A percentile compares a stretch with the other conserved stretches of the same genome.
Conservation (phyloP, 2,888 invertebrate species). For the Erebia aethiops region DNA sequence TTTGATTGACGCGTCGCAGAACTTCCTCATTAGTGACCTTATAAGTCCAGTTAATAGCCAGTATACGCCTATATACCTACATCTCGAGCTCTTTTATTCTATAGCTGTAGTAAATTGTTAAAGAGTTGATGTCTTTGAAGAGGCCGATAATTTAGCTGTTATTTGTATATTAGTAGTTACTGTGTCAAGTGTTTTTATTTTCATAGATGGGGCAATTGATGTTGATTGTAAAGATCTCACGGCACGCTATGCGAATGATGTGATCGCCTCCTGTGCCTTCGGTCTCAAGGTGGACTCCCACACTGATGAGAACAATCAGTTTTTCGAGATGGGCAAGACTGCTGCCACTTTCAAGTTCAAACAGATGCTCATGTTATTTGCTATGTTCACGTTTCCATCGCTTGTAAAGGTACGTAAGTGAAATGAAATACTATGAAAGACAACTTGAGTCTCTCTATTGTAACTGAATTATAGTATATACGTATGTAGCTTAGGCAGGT, state of each 20-base stretch:
- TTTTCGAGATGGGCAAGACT: constrained; percentile 76
- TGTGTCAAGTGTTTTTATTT: not conserved
- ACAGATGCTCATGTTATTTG: constrained; percentile 45
- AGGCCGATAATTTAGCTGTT: no score
- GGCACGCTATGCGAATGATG: constrained; percentile 74
- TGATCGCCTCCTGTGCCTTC: constrained; percentile 78
- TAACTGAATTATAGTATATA: no score
- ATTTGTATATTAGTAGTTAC: no score
- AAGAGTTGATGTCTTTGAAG: no score
- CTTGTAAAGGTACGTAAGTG: constrained; percentile 34
- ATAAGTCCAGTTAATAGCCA: no score
- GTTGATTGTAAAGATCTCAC: constrained; percentile 70
- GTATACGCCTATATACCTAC: no score
- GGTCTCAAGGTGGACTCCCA: constrained; percentile 81
- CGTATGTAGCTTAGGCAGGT: no score
- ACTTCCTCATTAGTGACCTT: no score
- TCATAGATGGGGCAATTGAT: constrained; percentile 48
- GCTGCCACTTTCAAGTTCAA: constrained; percentile 59
- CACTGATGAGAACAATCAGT: constrained; percentile 74
- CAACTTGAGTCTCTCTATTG: not conserved
- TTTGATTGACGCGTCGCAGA: no score
- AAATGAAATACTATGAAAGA: not conserved
- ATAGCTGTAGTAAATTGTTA: no score
- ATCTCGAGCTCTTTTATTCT: no score
- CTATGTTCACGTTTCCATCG: constrained; percentile 41